phyloP scores from a whole-genome alignment of 1,140 invertebrate species.

The Globodera ellingtonae region DNA sequence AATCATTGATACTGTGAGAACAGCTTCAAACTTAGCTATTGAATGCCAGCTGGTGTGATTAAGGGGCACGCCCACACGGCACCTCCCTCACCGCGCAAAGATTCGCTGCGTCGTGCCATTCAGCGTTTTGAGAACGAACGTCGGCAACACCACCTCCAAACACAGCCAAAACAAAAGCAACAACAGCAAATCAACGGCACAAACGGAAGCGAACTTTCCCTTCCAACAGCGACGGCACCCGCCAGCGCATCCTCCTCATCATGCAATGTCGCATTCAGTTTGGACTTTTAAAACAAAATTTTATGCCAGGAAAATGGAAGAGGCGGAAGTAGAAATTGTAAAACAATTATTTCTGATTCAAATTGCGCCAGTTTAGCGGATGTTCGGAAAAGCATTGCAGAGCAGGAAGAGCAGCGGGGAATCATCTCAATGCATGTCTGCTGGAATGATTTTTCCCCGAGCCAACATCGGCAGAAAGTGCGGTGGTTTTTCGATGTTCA shows the following conservation, averaged over 20 bases:
- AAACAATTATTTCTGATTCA: no score
- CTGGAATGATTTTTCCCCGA: conserved; percentile 33
- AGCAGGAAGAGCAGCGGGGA: conserved; percentile 42
- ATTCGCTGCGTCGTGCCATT: background rate
- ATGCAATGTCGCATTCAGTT: background rate
- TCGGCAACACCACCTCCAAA: background rate
- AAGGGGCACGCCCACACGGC: conserved; percentile 2
- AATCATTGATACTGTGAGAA: no score
- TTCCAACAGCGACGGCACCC: background rate
- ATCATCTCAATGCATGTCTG: conserved; percentile 44
- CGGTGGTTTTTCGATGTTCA: conserved; percentile 90
- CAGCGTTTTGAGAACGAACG: background rate
- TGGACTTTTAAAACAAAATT: background rate
- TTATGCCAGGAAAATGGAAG: background rate
- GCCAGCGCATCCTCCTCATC: background rate
- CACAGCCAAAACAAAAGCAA: background rate
- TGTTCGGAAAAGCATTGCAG: conserved; percentile 36
- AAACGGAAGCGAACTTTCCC: background rate
- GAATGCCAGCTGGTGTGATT: background rate
- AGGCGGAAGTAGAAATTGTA: no score
- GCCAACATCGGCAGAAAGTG: conserved; percentile 40
- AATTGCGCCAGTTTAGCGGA: background rate
- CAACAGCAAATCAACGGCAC: background rate
- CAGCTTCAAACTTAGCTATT: no score
- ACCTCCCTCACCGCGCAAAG: background rate